These are phyloP conservation scores for Hiodon tergisus DNA, from an alignment of 2,113 vertebrate genomes.

Conservation along the genomic window DNA sequence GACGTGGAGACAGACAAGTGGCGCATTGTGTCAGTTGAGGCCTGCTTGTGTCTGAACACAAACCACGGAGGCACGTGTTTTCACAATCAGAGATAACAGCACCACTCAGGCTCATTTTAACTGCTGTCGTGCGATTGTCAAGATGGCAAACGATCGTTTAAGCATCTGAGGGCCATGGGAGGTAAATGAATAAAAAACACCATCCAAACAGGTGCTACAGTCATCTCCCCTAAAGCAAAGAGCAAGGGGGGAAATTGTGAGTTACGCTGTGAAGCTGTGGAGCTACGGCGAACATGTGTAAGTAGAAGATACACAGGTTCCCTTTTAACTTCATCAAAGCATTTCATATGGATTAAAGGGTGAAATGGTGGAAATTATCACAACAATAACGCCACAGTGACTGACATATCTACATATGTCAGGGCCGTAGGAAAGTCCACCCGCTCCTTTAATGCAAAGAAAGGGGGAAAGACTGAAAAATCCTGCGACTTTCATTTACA, in stretches of 20 bases:
- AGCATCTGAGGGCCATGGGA: conserved; percentile 12
- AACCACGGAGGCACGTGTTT: background rate
- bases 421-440: too few relatives aligned
- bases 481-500: too few relatives aligned
- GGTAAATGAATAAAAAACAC: conserved; percentile 21
- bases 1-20: background rate
- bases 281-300: too few relatives aligned
- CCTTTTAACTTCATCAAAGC: too few relatives aligned
- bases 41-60: background rate
- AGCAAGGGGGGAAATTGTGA: background rate
- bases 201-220: conserved; percentile 10
- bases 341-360: too few relatives aligned
- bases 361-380: too few relatives aligned
- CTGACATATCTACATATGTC: too few relatives aligned
- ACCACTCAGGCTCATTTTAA: background rate
- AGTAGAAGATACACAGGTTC: too few relatives aligned
- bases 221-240: background rate
- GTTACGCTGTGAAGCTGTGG: too few relatives aligned
- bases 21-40: background rate
- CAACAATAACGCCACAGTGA: too few relatives aligned
- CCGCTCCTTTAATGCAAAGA: too few relatives aligned
- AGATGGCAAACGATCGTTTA: conserved; percentile 14
- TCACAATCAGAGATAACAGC: background rate
- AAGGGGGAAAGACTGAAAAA: too few relatives aligned
- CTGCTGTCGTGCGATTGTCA: background rate